Conservation (phyloP, 2,797 vertebrate genomes). For the Setipinna tenuifilis region DNA sequence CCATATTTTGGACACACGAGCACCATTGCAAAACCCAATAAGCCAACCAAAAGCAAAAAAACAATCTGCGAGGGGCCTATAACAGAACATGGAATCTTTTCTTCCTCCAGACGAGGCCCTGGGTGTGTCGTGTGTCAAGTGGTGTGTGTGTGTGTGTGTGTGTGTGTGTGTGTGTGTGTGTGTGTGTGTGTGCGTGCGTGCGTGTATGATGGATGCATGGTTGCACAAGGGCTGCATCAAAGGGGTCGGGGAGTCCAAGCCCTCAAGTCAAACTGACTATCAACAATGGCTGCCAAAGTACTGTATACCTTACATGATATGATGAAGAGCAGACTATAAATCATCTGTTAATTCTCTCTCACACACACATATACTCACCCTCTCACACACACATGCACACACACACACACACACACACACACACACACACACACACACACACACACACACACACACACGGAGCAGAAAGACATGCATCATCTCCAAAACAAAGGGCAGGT, state of each 20-base stretch:
- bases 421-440: too few species aligned
- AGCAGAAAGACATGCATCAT: too few species aligned
- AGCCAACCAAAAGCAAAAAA: too few species aligned
- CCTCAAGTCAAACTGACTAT: neutral
- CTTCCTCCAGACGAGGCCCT: too few species aligned
- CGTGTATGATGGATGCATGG: neutral
- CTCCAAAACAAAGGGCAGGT: too few species aligned
- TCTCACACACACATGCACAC: neutral
- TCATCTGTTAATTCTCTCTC: constrained; percentile 1
- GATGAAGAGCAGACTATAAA: neutral
- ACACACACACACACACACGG: too few species aligned
- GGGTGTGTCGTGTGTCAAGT: neutral
- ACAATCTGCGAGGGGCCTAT: too few species aligned
- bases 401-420: neutral
- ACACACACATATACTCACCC: neutral
- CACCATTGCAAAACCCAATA: too few species aligned
- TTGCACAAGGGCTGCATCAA: neutral
- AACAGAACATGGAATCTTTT: too few species aligned
- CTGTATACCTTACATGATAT: neutral
- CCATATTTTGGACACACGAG: too few species aligned
- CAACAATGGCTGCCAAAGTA: neutral
- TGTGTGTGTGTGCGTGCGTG: constrained; percentile 12
- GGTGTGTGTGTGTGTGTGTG: constrained; percentile 18
- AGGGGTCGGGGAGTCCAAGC: neutral
- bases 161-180: neutral